A percentile compares a stretch with the other conserved stretches of the same genome.
Evolutionary conservation across 2,888 invertebrate genomes (phyloP).

Genomic region (Lobophora halterata): DNA sequence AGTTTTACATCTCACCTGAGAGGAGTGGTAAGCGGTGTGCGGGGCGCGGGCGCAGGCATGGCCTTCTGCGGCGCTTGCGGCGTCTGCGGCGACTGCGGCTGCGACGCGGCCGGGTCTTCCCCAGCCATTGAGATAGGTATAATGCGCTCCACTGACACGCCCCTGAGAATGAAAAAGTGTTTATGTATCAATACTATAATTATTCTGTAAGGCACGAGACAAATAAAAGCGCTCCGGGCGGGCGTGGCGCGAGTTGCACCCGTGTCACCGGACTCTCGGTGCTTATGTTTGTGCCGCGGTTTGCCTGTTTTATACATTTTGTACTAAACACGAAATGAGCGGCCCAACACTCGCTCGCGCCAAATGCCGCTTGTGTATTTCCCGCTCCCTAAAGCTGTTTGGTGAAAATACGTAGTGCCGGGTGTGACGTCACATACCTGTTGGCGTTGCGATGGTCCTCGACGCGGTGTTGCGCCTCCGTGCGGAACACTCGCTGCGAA

Average conservation of each 20-base stretch:
- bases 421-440: conserved; percentile 52
- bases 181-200: too few relatives aligned
- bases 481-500: conserved; percentile 68
- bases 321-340: too few relatives aligned
- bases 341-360: too few relatives aligned
- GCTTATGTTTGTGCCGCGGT: too few relatives aligned
- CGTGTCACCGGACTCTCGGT: too few relatives aligned
- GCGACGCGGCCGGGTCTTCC: conserved; percentile 43
- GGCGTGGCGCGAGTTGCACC: too few relatives aligned
- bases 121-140: conserved; percentile 68
- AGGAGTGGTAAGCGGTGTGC: conserved; percentile 27
- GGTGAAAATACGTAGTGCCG: too few relatives aligned
- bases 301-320: too few relatives aligned
- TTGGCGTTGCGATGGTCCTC: conserved; percentile 61
- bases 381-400: too few relatives aligned
- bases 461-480: conserved; percentile 73
- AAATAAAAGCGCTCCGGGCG: too few relatives aligned
- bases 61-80: conserved; percentile 31
- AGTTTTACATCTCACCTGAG: conserved; percentile 43
- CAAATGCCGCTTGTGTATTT: too few relatives aligned
- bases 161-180: conserved; percentile 50
- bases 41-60: conserved; percentile 30
- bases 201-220: too few relatives aligned
- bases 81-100: conserved; percentile 29
- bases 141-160: conserved; percentile 75